These are phyloP conservation scores for Garra rufa DNA, from an alignment of 2,113 vertebrate genomes.

Conservation along the genomic window DNA sequence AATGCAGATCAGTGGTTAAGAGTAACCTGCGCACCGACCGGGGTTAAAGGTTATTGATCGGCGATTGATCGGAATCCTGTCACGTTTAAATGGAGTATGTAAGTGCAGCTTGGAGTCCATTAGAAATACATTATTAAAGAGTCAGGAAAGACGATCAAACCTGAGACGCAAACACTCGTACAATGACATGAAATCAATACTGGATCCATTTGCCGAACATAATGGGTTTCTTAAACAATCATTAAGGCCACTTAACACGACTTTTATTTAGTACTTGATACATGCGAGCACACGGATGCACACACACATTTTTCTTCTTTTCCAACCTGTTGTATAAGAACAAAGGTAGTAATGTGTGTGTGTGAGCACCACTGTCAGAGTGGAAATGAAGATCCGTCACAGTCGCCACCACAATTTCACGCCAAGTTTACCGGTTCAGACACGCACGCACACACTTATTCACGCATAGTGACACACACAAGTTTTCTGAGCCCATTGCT, in stretches of 20 bases:
- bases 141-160: slow-evolving; percentile 40
- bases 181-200: slow-evolving; percentile 53
- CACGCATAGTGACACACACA: slow-evolving; percentile 33
- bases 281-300: background rate
- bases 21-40: slow-evolving; percentile 13
- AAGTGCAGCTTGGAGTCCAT: slow-evolving; percentile 40
- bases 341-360: slow-evolving; percentile 52
- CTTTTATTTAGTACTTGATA: slow-evolving; percentile 45
- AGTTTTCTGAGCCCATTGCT: slow-evolving; percentile 43
- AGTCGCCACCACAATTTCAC: slow-evolving; percentile 57
- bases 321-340: slow-evolving; percentile 49
- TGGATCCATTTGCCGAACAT: slow-evolving; percentile 46
- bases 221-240: slow-evolving; percentile 56
- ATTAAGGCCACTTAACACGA: slow-evolving; percentile 48
- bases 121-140: slow-evolving; percentile 60
- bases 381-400: slow-evolving; percentile 64
- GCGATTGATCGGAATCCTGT: slow-evolving; percentile 31
- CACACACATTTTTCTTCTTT: background rate
- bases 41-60: slow-evolving; percentile 50
- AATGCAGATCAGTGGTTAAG: slow-evolving; percentile 35
- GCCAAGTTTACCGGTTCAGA: slow-evolving; percentile 51
- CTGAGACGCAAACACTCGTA: slow-evolving; percentile 21
- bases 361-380: slow-evolving; percentile 48
- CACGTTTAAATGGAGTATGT: slow-evolving; percentile 35
- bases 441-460: slow-evolving; percentile 39